Evolutionary conservation across 2,888 invertebrate genomes (phyloP).

Genomic region (Exocentrus adspersus): DNA sequence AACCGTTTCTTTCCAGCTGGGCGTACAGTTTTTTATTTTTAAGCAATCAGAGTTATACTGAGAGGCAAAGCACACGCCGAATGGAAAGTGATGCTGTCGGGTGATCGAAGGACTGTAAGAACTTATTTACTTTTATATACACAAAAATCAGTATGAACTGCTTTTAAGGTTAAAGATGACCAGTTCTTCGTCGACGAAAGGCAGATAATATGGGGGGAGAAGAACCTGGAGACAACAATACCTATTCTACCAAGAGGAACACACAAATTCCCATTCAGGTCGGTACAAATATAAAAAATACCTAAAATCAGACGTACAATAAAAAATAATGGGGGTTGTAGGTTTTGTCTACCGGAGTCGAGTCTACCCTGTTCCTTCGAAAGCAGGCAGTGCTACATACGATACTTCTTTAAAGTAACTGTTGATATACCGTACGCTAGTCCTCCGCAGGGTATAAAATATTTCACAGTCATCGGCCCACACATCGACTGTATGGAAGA

Average conservation of each 20-base stretch:
- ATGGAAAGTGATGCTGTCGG: slow-evolving; percentile 79
- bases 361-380: slow-evolving; percentile 81
- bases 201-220: slow-evolving; percentile 78
- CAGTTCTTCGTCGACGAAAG: slow-evolving; percentile 81
- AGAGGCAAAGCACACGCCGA: slow-evolving; percentile 81
- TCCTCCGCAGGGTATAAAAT: slow-evolving; percentile 82
- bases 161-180: slow-evolving; percentile 70
- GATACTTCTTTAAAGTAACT: slow-evolving; percentile 78
- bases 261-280: slow-evolving; percentile 74
- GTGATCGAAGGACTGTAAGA: slow-evolving; percentile 74
- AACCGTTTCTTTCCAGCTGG: too few relatives aligned
- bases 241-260: slow-evolving; percentile 77
- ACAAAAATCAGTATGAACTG: background rate
- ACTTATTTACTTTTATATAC: too few relatives aligned
- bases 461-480: slow-evolving; percentile 81
- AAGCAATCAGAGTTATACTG: slow-evolving; percentile 75
- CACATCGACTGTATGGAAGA: slow-evolving; percentile 85
- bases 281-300: too few relatives aligned
- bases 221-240: slow-evolving; percentile 70
- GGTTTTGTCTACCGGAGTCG: slow-evolving; percentile 77
- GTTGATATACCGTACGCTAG: slow-evolving; percentile 82
- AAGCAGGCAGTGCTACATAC: slow-evolving; percentile 76
- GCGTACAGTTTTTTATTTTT: too few relatives aligned
- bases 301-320: too few relatives aligned
- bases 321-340: slow-evolving; percentile 31